These are phyloP conservation scores for Dufourea novaeangliae DNA, from an alignment of 1,140 invertebrate genomes.

Conservation along the genomic window DNA sequence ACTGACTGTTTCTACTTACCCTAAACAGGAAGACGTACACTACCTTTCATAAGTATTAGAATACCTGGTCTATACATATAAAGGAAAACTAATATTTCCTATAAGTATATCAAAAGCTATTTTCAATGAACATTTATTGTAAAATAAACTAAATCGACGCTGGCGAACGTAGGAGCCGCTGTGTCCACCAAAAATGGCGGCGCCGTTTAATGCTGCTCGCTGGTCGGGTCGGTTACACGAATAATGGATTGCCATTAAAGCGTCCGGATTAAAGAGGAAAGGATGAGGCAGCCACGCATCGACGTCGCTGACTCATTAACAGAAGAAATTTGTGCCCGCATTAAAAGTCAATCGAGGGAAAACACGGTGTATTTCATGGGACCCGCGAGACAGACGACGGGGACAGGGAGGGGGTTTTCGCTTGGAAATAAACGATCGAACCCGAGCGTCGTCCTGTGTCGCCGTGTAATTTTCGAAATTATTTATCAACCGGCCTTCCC, in stretches of 20 bases:
- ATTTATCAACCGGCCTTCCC: not conserved
- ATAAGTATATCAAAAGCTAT: too few relatives aligned
- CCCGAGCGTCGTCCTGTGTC: too few relatives aligned
- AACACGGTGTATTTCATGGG: not conserved
- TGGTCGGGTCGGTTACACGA: conserved; percentile 40
- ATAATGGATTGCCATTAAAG: conserved; percentile 63
- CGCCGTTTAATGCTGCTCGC: conserved; percentile 34
- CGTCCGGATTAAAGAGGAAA: conserved; percentile 59
- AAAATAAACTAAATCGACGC: too few relatives aligned
- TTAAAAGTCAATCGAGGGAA: conserved; percentile 35
- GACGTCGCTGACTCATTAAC: conserved; percentile 32
- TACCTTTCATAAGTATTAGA: too few relatives aligned
- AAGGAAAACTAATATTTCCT: too few relatives aligned
- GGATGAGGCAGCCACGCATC: conserved; percentile 15
- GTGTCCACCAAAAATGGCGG: conserved; percentile 42
- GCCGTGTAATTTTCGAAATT: conserved; percentile 10
- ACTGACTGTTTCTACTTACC: too few relatives aligned
- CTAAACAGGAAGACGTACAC: too few relatives aligned
- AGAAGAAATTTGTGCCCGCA: conserved; percentile 52
- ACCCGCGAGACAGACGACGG: too few relatives aligned
- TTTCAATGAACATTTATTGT: too few relatives aligned
- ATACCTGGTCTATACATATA: too few relatives aligned
- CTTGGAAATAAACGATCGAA: conserved; percentile 11
- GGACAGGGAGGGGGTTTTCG: too few relatives aligned
- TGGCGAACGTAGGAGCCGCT: conserved; percentile 9